Percentiles rank a stretch among this genome's conserved stretches.
phyloP scores from a whole-genome alignment of 2,797 vertebrate species.

The Gambelia wislizenii region DNA sequence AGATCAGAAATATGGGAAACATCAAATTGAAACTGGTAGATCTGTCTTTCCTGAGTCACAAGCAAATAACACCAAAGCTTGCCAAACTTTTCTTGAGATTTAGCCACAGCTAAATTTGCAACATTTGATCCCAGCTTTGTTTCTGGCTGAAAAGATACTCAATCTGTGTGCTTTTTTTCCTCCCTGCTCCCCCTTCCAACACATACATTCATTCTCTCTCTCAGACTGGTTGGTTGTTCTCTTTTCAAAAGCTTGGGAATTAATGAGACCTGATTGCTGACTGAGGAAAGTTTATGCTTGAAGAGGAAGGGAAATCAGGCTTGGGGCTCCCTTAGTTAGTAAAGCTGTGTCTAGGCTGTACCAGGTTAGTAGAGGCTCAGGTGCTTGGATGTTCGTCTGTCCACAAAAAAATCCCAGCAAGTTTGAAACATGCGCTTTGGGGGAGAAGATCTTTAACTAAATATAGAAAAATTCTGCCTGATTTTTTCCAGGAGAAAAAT shows the following conservation, averaged over 20 bases:
- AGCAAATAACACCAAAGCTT: background rate
- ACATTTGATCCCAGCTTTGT: background rate
- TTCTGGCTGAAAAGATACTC: background rate
- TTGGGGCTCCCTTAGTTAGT: background rate
- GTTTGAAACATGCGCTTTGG: background rate
- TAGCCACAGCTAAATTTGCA: background rate
- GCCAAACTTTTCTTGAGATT: background rate
- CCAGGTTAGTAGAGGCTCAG: background rate
- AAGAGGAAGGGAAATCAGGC: background rate
- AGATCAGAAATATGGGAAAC: background rate
- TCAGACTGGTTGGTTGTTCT: background rate
- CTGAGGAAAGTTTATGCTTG: background rate
- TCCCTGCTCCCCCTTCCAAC: background rate
- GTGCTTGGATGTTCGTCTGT: too few species aligned
- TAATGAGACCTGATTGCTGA: constrained; percentile 15
- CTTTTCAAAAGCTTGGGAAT: background rate
- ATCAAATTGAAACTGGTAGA: background rate
- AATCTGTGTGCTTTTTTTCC: background rate
- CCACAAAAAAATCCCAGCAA: background rate
- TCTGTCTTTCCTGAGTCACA: background rate
- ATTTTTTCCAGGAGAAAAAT: too few species aligned
- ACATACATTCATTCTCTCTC: too few species aligned
- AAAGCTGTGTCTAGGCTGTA: background rate
- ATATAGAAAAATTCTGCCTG: background rate
- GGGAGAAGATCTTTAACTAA: too few species aligned